Base-by-base conservation (phyloP, 2,113 vertebrate genomes). In the Petroica traversi region DNA sequence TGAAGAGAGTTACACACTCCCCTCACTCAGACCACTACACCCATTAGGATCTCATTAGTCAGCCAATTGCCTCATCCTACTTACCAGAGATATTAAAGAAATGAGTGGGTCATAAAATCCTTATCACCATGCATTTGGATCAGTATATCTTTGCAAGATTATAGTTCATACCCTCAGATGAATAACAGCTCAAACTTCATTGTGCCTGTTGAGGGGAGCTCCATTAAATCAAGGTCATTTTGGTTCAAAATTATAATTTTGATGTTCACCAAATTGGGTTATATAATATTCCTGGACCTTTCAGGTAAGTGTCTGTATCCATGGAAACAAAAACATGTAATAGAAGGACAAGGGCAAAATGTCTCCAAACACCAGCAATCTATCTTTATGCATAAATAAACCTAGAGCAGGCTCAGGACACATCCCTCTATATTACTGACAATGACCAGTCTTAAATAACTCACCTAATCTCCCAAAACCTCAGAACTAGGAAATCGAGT, bases 41-140 rank as follows among this genome's bases (percentile, higher is more conserved):
- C 46, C 84, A 96, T 97, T 97, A 97, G 86, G n/a, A 81, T 94
- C 86, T 90, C 93, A 92, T 96, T 97, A 97, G 82, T 92, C 91
- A 95, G 61, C 52, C 82, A 91, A 86, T 92, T 96, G 92, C 80
- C 48, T 94, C 94, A 85, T 96, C 88, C 49, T 79, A 91, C 85
- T 93, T 88, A 95, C n/a, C n/a, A n/a, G n/a, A 78, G 84, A 63
- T 94, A 93, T 95, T 97, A 95, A 89, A 88, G 92, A 90, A 96
- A 93, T 93, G 74, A 96, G 77, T 23, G 26, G 85, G 62, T 80
- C 85, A 97, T 95, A 95, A 96, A 98, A 95, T 63, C 85, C 92
- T 95, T 76, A 96, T 92, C 94, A 95, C 63, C 36, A 5, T 63
- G 84, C 89, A 68, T 89, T 96, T 95, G 62, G 78, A 89, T 80